Evolutionary conservation across 1,140 invertebrate genomes (phyloP).

Genomic region (Idris sp.): DNA sequence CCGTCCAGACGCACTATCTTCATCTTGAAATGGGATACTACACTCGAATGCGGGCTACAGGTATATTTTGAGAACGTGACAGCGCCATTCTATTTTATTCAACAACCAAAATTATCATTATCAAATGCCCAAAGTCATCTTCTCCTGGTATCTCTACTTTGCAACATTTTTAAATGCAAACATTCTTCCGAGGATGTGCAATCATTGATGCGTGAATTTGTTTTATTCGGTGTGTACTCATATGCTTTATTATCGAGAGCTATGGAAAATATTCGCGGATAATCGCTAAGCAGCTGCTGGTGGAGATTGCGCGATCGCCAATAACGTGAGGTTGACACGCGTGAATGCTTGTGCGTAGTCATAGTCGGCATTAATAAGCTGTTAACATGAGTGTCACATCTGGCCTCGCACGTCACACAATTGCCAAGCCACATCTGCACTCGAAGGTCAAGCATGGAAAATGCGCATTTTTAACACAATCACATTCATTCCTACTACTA

Average conservation of each 20-base stretch:
- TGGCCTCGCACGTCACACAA: conserved; percentile 29
- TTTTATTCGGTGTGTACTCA: too few relatives aligned
- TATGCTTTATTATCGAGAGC: not conserved
- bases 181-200: too few relatives aligned
- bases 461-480: conserved; percentile 6
- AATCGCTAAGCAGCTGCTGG: conserved; percentile 4
- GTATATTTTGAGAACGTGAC: conserved; percentile 65
- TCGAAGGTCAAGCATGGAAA: conserved; percentile 27
- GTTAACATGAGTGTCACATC: conserved; percentile 60
- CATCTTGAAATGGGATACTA: conserved; percentile 77
- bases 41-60: conserved; percentile 72
- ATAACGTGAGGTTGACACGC: conserved; percentile 29
- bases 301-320: not conserved
- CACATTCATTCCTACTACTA: conserved; percentile 8
- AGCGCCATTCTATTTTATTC: conserved; percentile 3
- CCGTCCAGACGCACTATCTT: conserved; percentile 69
- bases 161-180: not conserved
- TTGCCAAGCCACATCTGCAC: conserved; percentile 8
- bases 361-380: conserved; percentile 54
- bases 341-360: conserved; percentile 47
- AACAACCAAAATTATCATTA: not conserved
- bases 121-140: not conserved
- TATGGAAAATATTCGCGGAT: not conserved
- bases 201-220: too few relatives aligned
- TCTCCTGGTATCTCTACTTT: not conserved